Evolutionary conservation across 1,140 invertebrate genomes (phyloP).

Genomic region (Listronotus oregonensis): DNA sequence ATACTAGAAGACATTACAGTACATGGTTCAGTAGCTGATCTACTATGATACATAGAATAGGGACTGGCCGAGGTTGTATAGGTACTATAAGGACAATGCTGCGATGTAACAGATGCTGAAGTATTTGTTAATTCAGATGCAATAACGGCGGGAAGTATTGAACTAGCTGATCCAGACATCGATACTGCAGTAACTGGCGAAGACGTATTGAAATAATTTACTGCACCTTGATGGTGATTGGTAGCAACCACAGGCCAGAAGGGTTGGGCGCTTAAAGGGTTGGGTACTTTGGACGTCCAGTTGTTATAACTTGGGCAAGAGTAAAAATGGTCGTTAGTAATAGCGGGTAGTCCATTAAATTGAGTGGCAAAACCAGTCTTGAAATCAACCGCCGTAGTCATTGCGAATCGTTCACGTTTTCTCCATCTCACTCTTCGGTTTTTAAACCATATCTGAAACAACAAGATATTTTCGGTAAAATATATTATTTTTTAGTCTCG

Average conservation of each 20-base stretch:
- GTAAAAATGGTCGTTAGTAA: constrained; percentile 87
- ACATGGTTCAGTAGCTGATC: constrained; percentile 72
- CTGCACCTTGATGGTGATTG: constrained; percentile 79
- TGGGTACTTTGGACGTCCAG: constrained; percentile 90
- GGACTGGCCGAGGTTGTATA: constrained; percentile 68
- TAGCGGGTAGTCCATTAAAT: constrained; percentile 87
- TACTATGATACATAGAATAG: constrained; percentile 76
- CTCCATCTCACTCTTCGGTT: constrained; percentile 97
- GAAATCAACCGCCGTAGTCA: constrained; percentile 83
- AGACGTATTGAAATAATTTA: constrained; percentile 83
- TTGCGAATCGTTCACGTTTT: constrained; percentile 94
- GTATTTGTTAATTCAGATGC: constrained; percentile 69
- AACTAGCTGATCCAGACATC: constrained; percentile 63
- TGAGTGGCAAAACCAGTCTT: constrained; percentile 90
- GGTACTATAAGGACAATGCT: constrained; percentile 69
- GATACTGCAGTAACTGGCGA: constrained; percentile 64
- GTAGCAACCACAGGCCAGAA: constrained; percentile 86
- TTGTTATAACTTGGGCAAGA: constrained; percentile 90
- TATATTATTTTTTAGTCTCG: no score
- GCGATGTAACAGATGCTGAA: constrained; percentile 63
- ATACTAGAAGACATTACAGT: constrained; percentile 86
- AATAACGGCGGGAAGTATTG: constrained; percentile 69
- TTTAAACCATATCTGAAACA: constrained; percentile 91
- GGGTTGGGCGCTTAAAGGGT: constrained; percentile 87
- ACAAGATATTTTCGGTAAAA: constrained; percentile 10